Conservation (phyloP, 2,888 invertebrate species). For the Cephus nigrinus region DNA sequence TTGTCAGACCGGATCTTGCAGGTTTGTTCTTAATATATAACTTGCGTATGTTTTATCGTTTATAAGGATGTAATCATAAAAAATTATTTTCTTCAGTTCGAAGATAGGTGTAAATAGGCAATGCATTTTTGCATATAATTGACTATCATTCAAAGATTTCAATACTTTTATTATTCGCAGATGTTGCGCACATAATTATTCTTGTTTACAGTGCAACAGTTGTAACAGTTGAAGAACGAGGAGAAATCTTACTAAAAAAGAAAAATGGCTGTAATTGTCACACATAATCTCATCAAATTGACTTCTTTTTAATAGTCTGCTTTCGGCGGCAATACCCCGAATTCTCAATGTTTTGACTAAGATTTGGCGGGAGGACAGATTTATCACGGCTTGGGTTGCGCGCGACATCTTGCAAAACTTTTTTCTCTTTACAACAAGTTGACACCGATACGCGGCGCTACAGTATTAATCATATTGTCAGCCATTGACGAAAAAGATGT, state of each 20-base stretch:
- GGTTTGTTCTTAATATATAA: neutral
- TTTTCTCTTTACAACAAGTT: neutral
- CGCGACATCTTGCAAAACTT: constrained; percentile 2
- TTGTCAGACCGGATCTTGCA: neutral
- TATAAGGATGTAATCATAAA: neutral
- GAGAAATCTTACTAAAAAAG: neutral
- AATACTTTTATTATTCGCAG: neutral
- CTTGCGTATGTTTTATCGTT: neutral
- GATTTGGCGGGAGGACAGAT: constrained; percentile 1
- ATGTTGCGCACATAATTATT: neutral
- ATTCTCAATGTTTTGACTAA: neutral
- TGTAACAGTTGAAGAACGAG: neutral
- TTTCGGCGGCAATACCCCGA: neutral
- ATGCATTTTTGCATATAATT: neutral
- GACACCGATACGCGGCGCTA: neutral
- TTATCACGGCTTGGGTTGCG: constrained; percentile 1
- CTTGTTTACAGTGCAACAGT: neutral
- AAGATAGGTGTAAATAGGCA: neutral
- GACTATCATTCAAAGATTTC: neutral
- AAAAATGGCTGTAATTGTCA: neutral
- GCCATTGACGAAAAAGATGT: neutral
- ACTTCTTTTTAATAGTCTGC: neutral
- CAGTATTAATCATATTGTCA: neutral
- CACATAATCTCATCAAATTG: neutral
- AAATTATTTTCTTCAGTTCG: neutral